A percentile compares a stretch with the other conserved stretches of the same genome.
These are phyloP conservation scores for Eustalomyia histrio DNA, from an alignment of 2,888 invertebrate genomes.

Conservation along the genomic window DNA sequence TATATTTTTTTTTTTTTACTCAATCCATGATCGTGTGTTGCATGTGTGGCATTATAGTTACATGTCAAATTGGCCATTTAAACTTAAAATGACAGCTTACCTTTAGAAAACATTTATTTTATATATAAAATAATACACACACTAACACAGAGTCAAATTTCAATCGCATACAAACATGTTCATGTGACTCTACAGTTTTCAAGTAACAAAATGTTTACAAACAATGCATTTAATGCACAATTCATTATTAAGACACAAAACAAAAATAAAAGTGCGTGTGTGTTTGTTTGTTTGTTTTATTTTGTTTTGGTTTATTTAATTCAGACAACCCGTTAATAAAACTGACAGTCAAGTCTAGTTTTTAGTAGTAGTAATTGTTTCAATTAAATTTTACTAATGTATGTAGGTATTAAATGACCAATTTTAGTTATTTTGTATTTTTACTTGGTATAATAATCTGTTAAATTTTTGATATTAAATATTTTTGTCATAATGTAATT, in stretches of 20 bases:
- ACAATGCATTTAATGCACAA: conserved; percentile 40
- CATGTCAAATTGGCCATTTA: conserved; percentile 57
- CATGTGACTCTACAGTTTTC: conserved; percentile 13
- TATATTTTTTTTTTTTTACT: not conserved
- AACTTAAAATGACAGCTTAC: conserved; percentile 52
- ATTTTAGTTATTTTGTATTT: conserved; percentile 17
- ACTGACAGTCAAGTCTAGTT: conserved; percentile 36
- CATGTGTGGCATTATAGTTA: conserved; percentile 48
- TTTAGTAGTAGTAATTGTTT: conserved; percentile 47
- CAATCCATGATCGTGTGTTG: conserved; percentile 19
- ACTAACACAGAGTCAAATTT: not conserved
- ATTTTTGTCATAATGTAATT: conserved; percentile 47
- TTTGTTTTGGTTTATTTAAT: conserved; percentile 11
- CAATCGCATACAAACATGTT: not conserved
- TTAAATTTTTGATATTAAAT: conserved; percentile 25
- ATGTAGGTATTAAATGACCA: conserved; percentile 32
- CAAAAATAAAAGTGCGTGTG: conserved; percentile 6
- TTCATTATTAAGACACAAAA: conserved; percentile 4
- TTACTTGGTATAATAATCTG: not conserved
- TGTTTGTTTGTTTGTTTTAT: conserved; percentile 9
- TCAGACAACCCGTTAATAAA: conserved; percentile 36
- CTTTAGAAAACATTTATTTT: conserved; percentile 28
- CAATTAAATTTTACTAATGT: conserved; percentile 37
- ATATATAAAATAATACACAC: too few species aligned
- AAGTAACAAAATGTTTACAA: conserved; percentile 16